Conservation (phyloP, 2,113 vertebrate genomes). For the Tenebrosternarchus preto region DNA sequence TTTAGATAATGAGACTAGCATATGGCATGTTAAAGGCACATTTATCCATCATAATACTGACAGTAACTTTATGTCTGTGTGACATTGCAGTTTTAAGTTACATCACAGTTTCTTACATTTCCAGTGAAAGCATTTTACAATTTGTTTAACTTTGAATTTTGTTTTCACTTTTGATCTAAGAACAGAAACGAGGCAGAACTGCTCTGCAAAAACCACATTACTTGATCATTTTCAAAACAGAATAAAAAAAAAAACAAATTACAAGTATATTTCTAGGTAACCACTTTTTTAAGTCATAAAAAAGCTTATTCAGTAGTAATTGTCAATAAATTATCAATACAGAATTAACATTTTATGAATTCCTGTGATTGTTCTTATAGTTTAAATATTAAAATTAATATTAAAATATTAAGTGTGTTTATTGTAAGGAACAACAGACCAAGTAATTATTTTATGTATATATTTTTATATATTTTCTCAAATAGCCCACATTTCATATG, state of each 20-base stretch:
- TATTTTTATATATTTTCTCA: slow-evolving; percentile 2
- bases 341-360: not conserved
- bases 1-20: too few species aligned
- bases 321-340: not conserved
- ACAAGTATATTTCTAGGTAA: not conserved
- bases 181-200: not conserved
- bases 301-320: not conserved
- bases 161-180: not conserved
- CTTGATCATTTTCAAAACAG: not conserved
- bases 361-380: not conserved
- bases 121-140: not conserved
- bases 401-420: not conserved
- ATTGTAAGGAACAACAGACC: not conserved
- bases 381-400: too few species aligned
- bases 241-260: not conserved
- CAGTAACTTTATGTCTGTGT: not conserved
- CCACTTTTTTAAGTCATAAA: not conserved
- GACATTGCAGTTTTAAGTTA: not conserved
- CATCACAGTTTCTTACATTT: not conserved
- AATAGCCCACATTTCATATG: not conserved
- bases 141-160: slow-evolving; percentile 3
- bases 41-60: not conserved
- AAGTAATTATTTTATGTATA: not conserved
- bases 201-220: not conserved
- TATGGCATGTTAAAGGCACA: not conserved